Base-by-base conservation (phyloP, 1,140 invertebrate genomes). In the Drosophila kurseongensis region DNA sequence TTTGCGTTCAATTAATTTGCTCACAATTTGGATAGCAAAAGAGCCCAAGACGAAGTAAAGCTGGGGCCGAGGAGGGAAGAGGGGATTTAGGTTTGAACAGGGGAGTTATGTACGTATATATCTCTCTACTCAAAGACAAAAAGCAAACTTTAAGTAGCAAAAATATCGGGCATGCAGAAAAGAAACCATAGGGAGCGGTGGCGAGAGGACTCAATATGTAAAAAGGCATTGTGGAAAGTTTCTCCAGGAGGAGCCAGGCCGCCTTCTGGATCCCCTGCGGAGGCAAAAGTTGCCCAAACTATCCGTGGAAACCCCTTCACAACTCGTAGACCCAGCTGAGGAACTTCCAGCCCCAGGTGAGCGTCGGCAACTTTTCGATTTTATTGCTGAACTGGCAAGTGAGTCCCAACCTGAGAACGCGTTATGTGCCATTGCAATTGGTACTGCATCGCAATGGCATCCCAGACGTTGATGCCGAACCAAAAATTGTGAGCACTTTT, bases 1-100 rank as follows among this genome's bases (percentile, higher is more conserved):
- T 80, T 84, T 89, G 80, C 84, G 84, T 89, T 89, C 84, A 89
- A 89, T 89, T 89, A 89, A 89, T 89, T 89, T 89, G 84, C 84
- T 76, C 80, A 75, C 84, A 89, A 84, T 84, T 89, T 84, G 84
- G 76, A 71, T 80, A 61, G 83, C 62, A 73, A 75, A 66, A 54
- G 60, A 58, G 47, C 47, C 58, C 73, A 65, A 74, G 79, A 41
- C 40, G 50, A 10, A 32, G 66, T 36, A 44, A 14, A 55, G 50
- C 59, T 62, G n/a, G 29, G 18, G 10, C 50, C n/a, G 38, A 5
- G 18, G 23, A 27, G 23, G 45, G 45, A 23, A 23, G 23, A 45
- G 45, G 9, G 18, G 18, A 12, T 3, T 47, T 47, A 13, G 27
- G 18, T 29, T 1, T 23, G 36, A 16, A 27, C 5, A 9, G 2